A percentile compares a stretch with the other conserved stretches of the same genome.
These are phyloP conservation scores for Micronisus gabar DNA, from an alignment of 2,113 vertebrate genomes.

Conservation along the genomic window DNA sequence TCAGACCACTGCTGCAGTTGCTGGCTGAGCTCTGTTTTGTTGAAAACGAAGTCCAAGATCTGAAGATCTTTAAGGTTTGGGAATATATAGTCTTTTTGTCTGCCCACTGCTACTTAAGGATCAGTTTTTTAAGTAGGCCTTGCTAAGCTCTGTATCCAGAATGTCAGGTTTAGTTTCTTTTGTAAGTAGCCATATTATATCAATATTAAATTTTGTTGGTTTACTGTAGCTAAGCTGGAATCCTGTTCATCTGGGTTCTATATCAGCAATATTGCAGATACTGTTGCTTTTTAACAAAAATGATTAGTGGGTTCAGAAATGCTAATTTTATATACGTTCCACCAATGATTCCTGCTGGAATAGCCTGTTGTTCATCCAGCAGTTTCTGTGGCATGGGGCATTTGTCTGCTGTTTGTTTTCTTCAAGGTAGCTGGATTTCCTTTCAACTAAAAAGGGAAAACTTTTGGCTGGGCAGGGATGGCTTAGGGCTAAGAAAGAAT, in stretches of 20 bases:
- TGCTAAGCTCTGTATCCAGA: background rate
- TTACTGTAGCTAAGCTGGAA: background rate
- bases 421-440: background rate
- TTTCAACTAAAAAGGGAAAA: background rate
- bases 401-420: background rate
- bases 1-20: background rate
- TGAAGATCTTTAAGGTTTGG: background rate
- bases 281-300: background rate
- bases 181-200: background rate
- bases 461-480: background rate
- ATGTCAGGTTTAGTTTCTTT: background rate
- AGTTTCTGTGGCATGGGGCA: background rate
- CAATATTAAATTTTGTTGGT: background rate
- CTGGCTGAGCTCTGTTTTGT: background rate
- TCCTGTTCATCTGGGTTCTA: background rate
- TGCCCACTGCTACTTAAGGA: background rate
- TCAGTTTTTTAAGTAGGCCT: background rate
- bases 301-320: background rate
- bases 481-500: background rate
- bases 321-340: background rate
- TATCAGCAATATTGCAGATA: background rate
- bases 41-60: background rate
- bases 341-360: background rate
- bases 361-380: background rate
- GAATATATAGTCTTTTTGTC: background rate